These are phyloP conservation scores for Paratrypauchen microcephalus DNA, from an alignment of 2,797 vertebrate species.

Conservation along the genomic window DNA sequence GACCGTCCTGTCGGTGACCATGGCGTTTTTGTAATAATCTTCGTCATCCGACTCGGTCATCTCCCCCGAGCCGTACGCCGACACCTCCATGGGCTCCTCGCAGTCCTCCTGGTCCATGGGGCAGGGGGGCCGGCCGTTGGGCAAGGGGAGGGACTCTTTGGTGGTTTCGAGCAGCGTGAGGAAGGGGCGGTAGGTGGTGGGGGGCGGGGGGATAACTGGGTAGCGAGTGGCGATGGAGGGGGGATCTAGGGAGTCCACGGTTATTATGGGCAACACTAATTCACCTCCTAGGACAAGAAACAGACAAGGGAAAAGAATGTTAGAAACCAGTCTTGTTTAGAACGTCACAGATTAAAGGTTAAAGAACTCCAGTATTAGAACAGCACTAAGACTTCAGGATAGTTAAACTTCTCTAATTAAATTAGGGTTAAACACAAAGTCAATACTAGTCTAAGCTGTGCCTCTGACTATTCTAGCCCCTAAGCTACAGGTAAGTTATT, in stretches of 20 bases:
- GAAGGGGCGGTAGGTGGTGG: conserved; percentile 88
- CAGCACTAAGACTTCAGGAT: conserved; percentile 75
- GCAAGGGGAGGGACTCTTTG: conserved; percentile 86
- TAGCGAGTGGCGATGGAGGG: conserved; percentile 89
- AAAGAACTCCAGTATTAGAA: conserved; percentile 77
- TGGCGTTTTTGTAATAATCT: conserved; percentile 90
- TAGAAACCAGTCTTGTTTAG: conserved; percentile 52
- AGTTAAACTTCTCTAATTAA: conserved; percentile 69
- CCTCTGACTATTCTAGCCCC: conserved; percentile 53
- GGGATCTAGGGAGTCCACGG: conserved; percentile 93
- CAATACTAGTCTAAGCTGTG: conserved; percentile 49
- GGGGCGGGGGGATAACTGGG: conserved; percentile 89
- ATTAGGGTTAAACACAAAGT: conserved; percentile 45
- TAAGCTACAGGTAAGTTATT: conserved; percentile 51
- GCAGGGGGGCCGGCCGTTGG: conserved; percentile 81
- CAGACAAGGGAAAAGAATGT: conserved; percentile 72
- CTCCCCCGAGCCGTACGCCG: conserved; percentile 91
- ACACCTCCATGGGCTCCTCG: conserved; percentile 88
- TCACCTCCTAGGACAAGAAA: conserved; percentile 92
- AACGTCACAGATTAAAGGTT: conserved; percentile 48
- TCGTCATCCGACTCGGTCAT: conserved; percentile 93
- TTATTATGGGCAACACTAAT: conserved; percentile 96
- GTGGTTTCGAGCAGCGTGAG: conserved; percentile 88
- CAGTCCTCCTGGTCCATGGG: conserved; percentile 89
- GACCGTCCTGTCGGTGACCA: conserved; percentile 89